Evolutionary conservation across 1,140 invertebrate species (phyloP), one percentile per base, ranked within the genome.

Genomic region (Drosophila persimilis): DNA sequence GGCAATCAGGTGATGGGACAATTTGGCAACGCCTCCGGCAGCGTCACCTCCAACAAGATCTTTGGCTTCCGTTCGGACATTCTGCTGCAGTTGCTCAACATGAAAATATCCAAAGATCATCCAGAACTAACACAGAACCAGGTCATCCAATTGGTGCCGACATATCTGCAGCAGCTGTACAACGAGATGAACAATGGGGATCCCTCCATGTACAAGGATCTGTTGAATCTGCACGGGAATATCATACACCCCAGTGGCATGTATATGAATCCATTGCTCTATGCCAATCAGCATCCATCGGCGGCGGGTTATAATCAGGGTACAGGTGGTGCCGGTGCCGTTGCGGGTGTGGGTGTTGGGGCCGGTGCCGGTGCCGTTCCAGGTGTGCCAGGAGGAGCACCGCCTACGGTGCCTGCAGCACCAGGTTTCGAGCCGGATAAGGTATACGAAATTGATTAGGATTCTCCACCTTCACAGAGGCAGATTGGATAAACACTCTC

Each of bases 21-120:
- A 51, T 90, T 85, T 65, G 85, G 81, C 39, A 90, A 91, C 44
- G 81, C 77, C n/a, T 77, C 83, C 3, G 91, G 91, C 46, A 91
- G 90, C 44, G 90, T 91, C 9, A 91, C 91, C 24, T 91, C 90
- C 8, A 91, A 90, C 63, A 91, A 90, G 52, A 91, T 91, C 20
- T 91, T 90, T 31, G 91, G 91, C 24, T 90, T 91, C 62, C 89
- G 91, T 45, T 84, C 90, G 24, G 91, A 91, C 74, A 80, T 91
- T 0, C 53, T 91, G 50, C 62, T 91, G 57, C 86, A 90, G 60
- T 62, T 91, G 67, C 77, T 91, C 5, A 91, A 91, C 53, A 84
- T 91, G 80, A 91, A 91, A 56, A 90, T 90, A 56, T 57, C 77
- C 8, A 85, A 89, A 29, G 90, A 91, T 63, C 75, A 90, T 80